Percentiles rank a stretch among this genome's conserved stretches.
Conservation (phyloP, 1,140 invertebrate species). For the Nasonia vitripennis region DNA sequence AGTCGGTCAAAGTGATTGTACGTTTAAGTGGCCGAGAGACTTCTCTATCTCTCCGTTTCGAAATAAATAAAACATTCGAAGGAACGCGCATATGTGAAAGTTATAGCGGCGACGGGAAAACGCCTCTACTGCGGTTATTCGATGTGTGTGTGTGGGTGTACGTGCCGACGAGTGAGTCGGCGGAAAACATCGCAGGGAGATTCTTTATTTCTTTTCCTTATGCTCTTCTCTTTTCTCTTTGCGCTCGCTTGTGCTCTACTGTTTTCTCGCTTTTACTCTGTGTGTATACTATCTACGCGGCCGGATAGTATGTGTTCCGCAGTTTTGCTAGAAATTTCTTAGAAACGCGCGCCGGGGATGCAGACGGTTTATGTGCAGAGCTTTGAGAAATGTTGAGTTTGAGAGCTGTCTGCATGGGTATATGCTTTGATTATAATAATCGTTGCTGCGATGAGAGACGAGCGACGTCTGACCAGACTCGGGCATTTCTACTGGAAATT, state of each 20-base stretch:
- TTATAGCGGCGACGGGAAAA: neutral
- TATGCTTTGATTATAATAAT: neutral
- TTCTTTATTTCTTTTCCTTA: neutral
- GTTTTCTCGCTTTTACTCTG: neutral
- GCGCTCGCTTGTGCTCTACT: neutral
- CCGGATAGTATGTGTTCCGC: neutral
- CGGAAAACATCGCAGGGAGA: neutral
- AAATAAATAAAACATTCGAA: neutral
- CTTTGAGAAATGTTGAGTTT: neutral
- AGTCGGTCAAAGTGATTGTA: slow-evolving; percentile 16
- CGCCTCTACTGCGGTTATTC: neutral
- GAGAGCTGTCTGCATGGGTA: neutral
- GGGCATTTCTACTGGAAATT: neutral
- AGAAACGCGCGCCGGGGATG: neutral
- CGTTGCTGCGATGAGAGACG: neutral
- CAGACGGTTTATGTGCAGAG: neutral
- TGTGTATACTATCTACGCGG: no score
- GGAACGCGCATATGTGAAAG: neutral
- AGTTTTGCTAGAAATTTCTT: neutral
- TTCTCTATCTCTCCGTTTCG: neutral
- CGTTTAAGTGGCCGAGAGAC: neutral
- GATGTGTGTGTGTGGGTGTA: neutral
- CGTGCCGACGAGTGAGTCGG: neutral
- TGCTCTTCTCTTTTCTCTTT: neutral
- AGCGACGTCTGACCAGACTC: neutral